phyloP scores from a whole-genome alignment of 2,797 vertebrate genomes.

The Acipenser ruthenus region DNA sequence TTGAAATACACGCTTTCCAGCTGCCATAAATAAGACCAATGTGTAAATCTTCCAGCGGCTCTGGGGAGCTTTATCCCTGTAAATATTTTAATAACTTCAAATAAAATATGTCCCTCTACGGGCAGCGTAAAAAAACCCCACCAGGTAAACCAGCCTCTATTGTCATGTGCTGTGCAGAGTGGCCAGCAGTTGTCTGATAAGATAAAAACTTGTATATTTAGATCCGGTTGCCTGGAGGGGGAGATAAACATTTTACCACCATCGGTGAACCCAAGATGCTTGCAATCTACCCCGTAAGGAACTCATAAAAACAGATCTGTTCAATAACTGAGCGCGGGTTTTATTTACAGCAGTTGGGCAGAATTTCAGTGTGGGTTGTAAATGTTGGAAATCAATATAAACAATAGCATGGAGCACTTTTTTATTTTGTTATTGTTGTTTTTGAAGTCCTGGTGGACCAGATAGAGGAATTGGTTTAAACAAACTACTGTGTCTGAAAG shows the following conservation, averaged over 20 bases:
- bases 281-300: background rate
- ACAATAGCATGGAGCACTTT: no score
- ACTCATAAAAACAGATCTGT: no score
- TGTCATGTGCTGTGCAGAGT: background rate
- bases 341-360: no score
- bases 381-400: no score
- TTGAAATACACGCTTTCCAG: slow-evolving; percentile 5
- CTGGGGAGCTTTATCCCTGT: slow-evolving; percentile 8
- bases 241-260: slow-evolving; percentile 17
- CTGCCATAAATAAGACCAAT: slow-evolving; percentile 1
- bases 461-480: no score
- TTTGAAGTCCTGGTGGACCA: no score
- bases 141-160: background rate
- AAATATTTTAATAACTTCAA: slow-evolving; percentile 12
- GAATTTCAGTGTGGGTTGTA: no score
- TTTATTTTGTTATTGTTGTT: no score
- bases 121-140: background rate
- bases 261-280: slow-evolving; percentile 5
- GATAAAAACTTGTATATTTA: background rate
- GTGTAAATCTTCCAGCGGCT: slow-evolving; percentile 8
- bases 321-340: no score
- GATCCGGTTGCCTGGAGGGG: background rate
- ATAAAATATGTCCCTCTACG: slow-evolving; percentile 7
- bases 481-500: no score
- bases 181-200: slow-evolving; percentile 15